These are phyloP conservation scores for Xestia c-nigrum DNA, from an alignment of 2,888 invertebrate genomes.

Conservation along the genomic window DNA sequence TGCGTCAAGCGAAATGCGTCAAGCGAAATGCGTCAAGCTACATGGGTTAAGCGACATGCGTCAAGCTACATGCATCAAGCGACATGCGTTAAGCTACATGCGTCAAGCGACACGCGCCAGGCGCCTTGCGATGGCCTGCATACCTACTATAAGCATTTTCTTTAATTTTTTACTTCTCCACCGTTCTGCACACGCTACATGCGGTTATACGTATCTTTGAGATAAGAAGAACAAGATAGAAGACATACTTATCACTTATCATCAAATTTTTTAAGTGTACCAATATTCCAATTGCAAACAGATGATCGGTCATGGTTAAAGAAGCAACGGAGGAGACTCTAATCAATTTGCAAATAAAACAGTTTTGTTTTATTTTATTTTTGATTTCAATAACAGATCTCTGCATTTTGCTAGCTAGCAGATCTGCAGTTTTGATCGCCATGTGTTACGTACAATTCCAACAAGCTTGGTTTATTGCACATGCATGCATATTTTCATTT, in stretches of 20 bases:
- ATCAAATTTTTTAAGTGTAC: too few relatives aligned
- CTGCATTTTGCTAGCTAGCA: slow-evolving; percentile 5
- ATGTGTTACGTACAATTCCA: slow-evolving; percentile 25
- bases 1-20: too few relatives aligned
- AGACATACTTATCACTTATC: too few relatives aligned
- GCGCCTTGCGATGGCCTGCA: not conserved
- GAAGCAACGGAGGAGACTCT: not conserved
- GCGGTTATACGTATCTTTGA: too few relatives aligned
- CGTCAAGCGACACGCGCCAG: not conserved
- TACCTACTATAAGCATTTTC: not conserved
- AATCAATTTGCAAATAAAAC: not conserved
- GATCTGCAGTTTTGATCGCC: slow-evolving; percentile 23
- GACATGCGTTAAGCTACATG: too few relatives aligned
- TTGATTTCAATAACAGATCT: slow-evolving; percentile 21
- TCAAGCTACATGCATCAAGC: too few relatives aligned
- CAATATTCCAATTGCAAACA: not conserved
- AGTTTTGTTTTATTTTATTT: slow-evolving; percentile 4
- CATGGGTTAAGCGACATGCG: too few relatives aligned
- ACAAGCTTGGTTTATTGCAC: slow-evolving; percentile 8
- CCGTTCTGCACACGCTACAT: too few relatives aligned
- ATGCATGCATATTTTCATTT: slow-evolving; percentile 6
- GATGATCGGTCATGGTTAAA: not conserved
- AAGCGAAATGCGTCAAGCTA: too few relatives aligned
- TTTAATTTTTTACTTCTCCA: not conserved
- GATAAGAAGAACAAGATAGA: too few relatives aligned